A percentile compares a stretch with the other conserved stretches of the same genome.
Evolutionary conservation across 2,888 invertebrate genomes (phyloP).

Genomic region (Unio pictorum): DNA sequence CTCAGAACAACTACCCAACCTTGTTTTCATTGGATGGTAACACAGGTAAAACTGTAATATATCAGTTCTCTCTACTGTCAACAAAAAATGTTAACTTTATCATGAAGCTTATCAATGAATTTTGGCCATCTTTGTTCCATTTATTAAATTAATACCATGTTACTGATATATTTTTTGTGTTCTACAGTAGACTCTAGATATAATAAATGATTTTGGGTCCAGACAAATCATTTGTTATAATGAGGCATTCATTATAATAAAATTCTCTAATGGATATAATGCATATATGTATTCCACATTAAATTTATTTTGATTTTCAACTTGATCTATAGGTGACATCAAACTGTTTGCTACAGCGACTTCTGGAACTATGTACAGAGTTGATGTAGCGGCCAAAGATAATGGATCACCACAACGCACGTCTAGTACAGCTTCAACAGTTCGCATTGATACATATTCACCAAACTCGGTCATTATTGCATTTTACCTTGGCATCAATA

Average conservation of each 20-base stretch:
- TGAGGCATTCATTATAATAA: too few species aligned
- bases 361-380: constrained; percentile 33
- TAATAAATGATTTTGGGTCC: too few species aligned
- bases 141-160: too few species aligned
- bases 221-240: too few species aligned
- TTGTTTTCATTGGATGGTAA: constrained; percentile 38
- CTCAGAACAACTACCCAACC: constrained; percentile 39
- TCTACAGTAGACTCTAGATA: too few species aligned
- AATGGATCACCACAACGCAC: constrained; percentile 38
- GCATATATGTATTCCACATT: too few species aligned
- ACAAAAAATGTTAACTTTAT: too few species aligned
- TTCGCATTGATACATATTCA: constrained; percentile 57
- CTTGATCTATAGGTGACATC: constrained; percentile 32
- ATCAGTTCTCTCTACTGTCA: not conserved
- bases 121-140: too few species aligned
- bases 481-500: constrained; percentile 36
- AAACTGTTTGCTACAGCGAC: constrained; percentile 29
- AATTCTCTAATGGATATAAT: too few species aligned
- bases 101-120: too few species aligned
- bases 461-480: constrained; percentile 38
- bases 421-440: constrained; percentile 40
- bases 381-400: constrained; percentile 47
- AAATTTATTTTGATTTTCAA: not conserved
- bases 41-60: constrained; percentile 29
- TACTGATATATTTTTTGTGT: too few species aligned